Conservation (phyloP, 2,113 vertebrate genomes). For the Lampris megalopsis region DNA sequence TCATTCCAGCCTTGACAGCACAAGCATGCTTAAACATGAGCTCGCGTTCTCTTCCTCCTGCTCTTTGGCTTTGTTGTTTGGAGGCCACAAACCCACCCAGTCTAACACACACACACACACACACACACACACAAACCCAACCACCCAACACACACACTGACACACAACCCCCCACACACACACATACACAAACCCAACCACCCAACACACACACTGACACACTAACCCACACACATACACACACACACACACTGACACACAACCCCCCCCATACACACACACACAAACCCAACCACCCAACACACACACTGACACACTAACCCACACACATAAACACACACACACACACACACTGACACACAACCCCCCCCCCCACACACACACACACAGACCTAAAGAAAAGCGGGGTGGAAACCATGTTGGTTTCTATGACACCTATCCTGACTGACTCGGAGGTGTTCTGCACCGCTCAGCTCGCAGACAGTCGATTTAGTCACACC, state of each 20-base stretch:
- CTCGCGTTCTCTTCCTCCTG: slow-evolving; percentile 16
- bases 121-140: slow-evolving; percentile 30
- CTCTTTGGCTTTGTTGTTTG: slow-evolving; percentile 20
- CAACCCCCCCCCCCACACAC: neutral
- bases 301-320: slow-evolving; percentile 2
- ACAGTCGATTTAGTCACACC: slow-evolving; percentile 53
- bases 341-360: slow-evolving; percentile 15
- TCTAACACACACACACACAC: slow-evolving; percentile 15
- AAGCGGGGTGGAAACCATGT: too few relatives aligned
- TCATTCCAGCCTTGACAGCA: slow-evolving; percentile 35
- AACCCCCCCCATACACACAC: slow-evolving; percentile 25
- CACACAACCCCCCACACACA: too few relatives aligned
- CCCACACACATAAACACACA: neutral
- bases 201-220: neutral
- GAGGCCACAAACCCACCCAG: slow-evolving; percentile 35
- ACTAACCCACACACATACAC: slow-evolving; percentile 21
- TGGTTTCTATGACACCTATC: slow-evolving; percentile 39
- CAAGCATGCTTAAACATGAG: slow-evolving; percentile 47
- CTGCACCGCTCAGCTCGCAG: slow-evolving; percentile 45
- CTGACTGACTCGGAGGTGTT: slow-evolving; percentile 32
- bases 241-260: slow-evolving; percentile 39
- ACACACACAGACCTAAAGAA: neutral
- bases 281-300: slow-evolving; percentile 5
- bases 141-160: neutral
- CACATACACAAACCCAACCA: too few relatives aligned